A percentile compares a stretch with the other conserved stretches of the same genome.
These are phyloP conservation scores for Triops cancriformis DNA, from an alignment of 1,140 invertebrate genomes.

Conservation along the genomic window DNA sequence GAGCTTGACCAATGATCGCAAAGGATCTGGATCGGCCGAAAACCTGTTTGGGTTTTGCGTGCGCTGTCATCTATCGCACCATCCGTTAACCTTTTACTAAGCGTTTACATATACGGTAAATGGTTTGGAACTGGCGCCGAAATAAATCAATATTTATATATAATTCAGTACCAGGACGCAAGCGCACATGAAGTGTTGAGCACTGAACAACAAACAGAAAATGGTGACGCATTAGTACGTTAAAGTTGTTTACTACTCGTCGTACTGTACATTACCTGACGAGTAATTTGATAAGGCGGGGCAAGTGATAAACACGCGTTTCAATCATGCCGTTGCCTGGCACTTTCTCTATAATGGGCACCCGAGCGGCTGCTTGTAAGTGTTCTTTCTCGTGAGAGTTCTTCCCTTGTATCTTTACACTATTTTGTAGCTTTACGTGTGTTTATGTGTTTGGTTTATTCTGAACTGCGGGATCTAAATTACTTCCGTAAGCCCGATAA, in stretches of 20 bases:
- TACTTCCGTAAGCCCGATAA: no score
- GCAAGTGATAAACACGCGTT: background rate
- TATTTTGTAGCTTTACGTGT: no score
- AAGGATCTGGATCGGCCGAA: no score
- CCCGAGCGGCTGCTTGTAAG: slow-evolving; percentile 45
- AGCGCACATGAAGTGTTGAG: background rate
- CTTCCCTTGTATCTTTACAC: slow-evolving; percentile 23
- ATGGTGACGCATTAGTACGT: background rate
- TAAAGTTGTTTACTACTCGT: background rate
- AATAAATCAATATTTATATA: background rate
- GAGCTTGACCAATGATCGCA: no score
- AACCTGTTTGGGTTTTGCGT: no score
- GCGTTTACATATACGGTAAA: no score
- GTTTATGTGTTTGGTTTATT: no score
- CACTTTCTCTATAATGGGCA: slow-evolving; percentile 45
- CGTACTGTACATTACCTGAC: background rate
- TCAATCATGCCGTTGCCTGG: slow-evolving; percentile 16
- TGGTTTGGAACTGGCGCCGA: no score
- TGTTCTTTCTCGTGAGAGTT: slow-evolving; percentile 28
- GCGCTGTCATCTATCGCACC: no score
- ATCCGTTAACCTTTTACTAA: no score
- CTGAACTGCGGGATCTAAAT: no score
- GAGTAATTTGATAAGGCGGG: background rate
- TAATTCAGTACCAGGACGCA: background rate
- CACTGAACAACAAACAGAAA: background rate